Base-by-base conservation (phyloP, 1,140 invertebrate species). In the Lerema accius region DNA sequence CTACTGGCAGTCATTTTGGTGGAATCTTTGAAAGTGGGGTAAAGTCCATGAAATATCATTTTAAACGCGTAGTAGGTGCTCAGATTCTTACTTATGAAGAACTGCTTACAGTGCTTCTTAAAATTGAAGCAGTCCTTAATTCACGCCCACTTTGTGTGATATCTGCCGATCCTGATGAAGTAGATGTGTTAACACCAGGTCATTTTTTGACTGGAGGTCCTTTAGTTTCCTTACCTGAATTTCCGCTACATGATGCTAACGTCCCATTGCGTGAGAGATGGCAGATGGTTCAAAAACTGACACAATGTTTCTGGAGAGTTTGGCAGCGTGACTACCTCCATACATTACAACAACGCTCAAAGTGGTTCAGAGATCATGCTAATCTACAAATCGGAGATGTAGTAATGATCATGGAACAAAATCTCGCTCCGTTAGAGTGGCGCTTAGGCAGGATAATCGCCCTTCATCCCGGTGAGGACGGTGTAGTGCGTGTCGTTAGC, bases 1-100 rank as follows among this genome's bases (percentile, higher is more conserved):
- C 86, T 1, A 15, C 40, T 7, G 79, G 69, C 9, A 71, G 78
- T 10, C 71, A 86, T 49, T 78, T 82, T 46, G 78, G 80, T 17
- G 83, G 84, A 15, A 63, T 77, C 2, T 86, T 80, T 72, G 84
- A 88, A 63, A 63, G 71, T 46, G 40, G 66, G 5, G 71, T 67
- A 6, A 56, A 62, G 17, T 62, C 58, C 3, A 62, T 46, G 4
- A 68, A 68, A 59, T 59, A 63, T 32, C 51, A 68, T 35, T 26
- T 59, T 6, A 50, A 68, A 28, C 50, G 60, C 3, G 40, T 68
- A 4, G 55, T 68, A 19, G 53, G 65, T 6, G 7, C 11, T 28
- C 43, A 63, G 42, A 16, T 46, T 11, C 15, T 68, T 19, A 68
- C 65, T 4, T 37, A 63, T n/a, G 60, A 63, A 62, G 60, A 63